Percentiles rank a stretch among this genome's conserved stretches.
These are phyloP conservation scores for Xanthia icteritia DNA, from an alignment of 2,888 invertebrate species.

Conservation along the genomic window DNA sequence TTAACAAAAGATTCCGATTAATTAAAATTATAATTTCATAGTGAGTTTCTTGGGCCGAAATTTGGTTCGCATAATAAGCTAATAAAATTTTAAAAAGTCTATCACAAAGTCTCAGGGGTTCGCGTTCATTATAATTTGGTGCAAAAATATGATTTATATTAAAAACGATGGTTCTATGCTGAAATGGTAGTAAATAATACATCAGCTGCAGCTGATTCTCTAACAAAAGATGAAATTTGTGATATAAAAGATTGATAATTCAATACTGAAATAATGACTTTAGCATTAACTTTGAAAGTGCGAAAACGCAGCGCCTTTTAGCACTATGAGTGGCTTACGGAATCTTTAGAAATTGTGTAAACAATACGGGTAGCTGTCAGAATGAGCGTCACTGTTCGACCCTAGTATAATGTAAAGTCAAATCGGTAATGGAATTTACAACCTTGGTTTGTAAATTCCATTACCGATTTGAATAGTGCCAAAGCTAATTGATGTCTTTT, in stretches of 20 bases:
- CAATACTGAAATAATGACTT: too few relatives aligned
- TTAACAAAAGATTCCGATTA: constrained; percentile 28
- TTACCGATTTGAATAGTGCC: background rate
- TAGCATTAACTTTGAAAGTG: background rate
- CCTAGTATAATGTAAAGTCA: too few relatives aligned
- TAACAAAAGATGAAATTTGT: background rate
- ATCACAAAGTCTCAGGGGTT: constrained; percentile 15
- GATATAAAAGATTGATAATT: background rate
- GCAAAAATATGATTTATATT: constrained; percentile 20
- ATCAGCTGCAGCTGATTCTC: background rate
- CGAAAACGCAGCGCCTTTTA: background rate
- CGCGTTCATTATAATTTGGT: constrained; percentile 25
- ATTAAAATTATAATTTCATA: constrained; percentile 29
- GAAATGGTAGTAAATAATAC: constrained; percentile 10
- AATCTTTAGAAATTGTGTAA: background rate
- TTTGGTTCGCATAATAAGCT: constrained; percentile 31
- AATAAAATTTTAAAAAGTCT: constrained; percentile 37
- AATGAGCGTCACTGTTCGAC: too few relatives aligned
- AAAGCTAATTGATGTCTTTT: too few relatives aligned
- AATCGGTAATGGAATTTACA: too few relatives aligned
- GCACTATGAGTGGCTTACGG: background rate
- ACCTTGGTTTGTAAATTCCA: too few relatives aligned
- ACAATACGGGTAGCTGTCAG: too few relatives aligned
- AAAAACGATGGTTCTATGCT: background rate
- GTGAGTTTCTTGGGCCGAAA: constrained; percentile 6